phyloP scores from a whole-genome alignment of 2,888 invertebrate species.

The Empis stercorea region DNA sequence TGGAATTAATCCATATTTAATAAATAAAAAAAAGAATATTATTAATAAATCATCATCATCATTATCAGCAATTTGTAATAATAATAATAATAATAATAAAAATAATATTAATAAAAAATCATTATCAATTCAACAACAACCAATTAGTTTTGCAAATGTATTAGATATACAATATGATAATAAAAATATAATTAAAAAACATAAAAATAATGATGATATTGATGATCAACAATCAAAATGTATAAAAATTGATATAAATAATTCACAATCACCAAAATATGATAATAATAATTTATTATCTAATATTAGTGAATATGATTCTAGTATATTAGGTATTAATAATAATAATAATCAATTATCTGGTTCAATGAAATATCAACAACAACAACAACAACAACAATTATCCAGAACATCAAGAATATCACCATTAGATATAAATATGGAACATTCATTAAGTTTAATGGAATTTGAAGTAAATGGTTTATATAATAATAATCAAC shows the following conservation, averaged over 20 bases:
- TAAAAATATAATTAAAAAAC: not conserved
- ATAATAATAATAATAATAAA: not conserved
- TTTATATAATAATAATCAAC: conserved; percentile 7
- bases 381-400: conserved; percentile 1
- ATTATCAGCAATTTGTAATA: not conserved
- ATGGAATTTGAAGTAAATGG: conserved; percentile 4
- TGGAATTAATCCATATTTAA: too few species aligned
- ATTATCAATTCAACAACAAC: not conserved
- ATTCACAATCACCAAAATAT: not conserved
- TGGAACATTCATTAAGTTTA: conserved; percentile 6
- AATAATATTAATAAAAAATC: not conserved
- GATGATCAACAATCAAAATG: not conserved
- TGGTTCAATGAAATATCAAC: not conserved
- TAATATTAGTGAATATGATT: not conserved
- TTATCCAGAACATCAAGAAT: not conserved
- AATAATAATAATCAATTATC: too few species aligned
- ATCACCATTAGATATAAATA: not conserved
- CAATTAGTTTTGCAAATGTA: conserved; percentile 12
- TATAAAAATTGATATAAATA: not conserved
- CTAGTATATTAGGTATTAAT: not conserved
- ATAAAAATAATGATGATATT: too few species aligned
- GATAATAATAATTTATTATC: not conserved
- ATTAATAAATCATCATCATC: not conserved
- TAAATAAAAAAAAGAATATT: not conserved
- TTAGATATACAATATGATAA: not conserved